Percentiles rank a stretch among this genome's conserved stretches.
Evolutionary conservation across 2,113 vertebrate genomes (phyloP).

Genomic region (rat (Rattus norvegicus)): DNA sequence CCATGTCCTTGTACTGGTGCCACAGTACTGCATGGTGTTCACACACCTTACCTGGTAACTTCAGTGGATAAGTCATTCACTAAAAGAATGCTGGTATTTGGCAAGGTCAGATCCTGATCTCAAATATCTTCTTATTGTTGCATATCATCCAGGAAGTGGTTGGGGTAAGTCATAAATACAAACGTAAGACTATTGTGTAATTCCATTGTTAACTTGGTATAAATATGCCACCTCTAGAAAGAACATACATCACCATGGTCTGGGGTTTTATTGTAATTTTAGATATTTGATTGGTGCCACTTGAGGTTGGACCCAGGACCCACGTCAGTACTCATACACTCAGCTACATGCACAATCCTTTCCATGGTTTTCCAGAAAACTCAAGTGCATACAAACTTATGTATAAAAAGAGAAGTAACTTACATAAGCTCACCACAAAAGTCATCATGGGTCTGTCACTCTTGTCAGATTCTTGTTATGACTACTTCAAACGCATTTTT

Average conservation of each 20-base stretch:
- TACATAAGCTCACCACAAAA: not conserved
- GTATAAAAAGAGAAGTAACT: not conserved
- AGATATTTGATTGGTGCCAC: not conserved
- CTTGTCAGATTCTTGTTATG: not conserved
- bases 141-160: not conserved
- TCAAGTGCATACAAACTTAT: not conserved
- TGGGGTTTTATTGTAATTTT: not conserved
- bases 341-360: not conserved
- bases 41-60: not conserved
- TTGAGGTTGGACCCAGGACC: not conserved
- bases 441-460: not conserved
- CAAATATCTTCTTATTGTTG: not conserved
- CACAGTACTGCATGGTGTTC: accelerated
- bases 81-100: not conserved
- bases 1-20: not conserved
- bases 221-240: not conserved
- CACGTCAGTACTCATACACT: not conserved
- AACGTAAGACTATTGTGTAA: not conserved
- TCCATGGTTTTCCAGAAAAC: not conserved
- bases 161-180: slow-evolving; percentile 1
- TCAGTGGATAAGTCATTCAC: not conserved
- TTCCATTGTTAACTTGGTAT: not conserved
- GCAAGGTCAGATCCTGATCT: not conserved
- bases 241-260: not conserved
- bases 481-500: not conserved